Evolutionary conservation across 1,140 invertebrate genomes (phyloP).

Genomic region (Sitophilus oryzae): DNA sequence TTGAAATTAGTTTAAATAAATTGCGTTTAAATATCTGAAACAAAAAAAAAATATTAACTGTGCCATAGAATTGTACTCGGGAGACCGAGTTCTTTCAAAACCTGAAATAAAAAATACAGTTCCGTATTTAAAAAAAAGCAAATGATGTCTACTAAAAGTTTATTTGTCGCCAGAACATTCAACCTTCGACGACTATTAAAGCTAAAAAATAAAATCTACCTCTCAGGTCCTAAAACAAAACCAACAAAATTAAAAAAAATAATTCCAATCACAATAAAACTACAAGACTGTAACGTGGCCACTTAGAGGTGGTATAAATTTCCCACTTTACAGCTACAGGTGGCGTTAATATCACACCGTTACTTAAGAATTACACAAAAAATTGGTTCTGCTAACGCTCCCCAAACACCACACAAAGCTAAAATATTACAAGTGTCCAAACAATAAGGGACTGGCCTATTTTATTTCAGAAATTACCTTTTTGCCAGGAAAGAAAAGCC

Average conservation of each 20-base stretch:
- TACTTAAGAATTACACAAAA: background rate
- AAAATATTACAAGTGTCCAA: conserved; percentile 21
- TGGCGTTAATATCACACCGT: conserved; percentile 1
- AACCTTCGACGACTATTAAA: no score
- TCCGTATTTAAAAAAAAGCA: no score
- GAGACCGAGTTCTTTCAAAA: no score
- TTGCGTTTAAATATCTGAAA: no score
- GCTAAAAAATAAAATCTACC: no score
- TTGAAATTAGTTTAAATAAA: no score
- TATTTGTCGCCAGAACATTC: no score
- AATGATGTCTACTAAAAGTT: no score
- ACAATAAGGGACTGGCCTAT: conserved; percentile 18
- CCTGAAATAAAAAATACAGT: no score
- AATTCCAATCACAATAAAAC: background rate
- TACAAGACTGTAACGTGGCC: background rate
- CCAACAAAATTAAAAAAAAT: background rate
- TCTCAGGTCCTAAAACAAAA: no score
- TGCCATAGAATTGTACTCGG: no score
- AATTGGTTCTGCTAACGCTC: background rate
- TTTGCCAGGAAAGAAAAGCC: background rate
- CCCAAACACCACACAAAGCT: background rate
- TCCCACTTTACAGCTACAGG: background rate
- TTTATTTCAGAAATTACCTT: conserved; percentile 9
- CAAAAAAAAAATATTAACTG: no score
- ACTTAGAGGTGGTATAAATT: background rate